Evolutionary conservation across 1,140 invertebrate species (phyloP).

Genomic region (Varroa destructor): DNA sequence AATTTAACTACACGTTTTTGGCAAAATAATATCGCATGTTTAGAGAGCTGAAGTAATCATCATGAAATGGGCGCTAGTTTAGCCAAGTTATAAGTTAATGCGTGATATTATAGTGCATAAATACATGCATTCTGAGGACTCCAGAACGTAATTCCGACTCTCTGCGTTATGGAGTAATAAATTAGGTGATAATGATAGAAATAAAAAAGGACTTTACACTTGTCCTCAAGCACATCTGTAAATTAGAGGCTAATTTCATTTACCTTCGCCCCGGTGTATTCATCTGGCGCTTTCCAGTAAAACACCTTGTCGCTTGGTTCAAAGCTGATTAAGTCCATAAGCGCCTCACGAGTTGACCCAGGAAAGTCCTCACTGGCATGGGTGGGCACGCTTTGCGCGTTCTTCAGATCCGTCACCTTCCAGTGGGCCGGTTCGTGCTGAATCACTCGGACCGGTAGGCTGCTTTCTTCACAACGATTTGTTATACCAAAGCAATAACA

Average conservation of each 20-base stretch:
- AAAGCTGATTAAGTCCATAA: slow-evolving; percentile 35
- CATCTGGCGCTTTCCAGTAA: slow-evolving; percentile 72
- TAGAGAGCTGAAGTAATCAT: no score
- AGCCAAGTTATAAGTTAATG: no score
- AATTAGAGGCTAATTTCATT: neutral
- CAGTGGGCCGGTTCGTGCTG: slow-evolving; percentile 1
- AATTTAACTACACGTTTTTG: slow-evolving; percentile 44
- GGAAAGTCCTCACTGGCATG: slow-evolving; percentile 17
- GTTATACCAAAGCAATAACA: slow-evolving; percentile 87
- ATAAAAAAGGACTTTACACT: no score
- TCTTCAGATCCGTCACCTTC: slow-evolving; percentile 27
- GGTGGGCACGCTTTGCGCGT: neutral
- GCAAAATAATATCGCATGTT: slow-evolving; percentile 13
- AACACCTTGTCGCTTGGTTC: slow-evolving; percentile 43
- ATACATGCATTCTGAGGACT: no score
- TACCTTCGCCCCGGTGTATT: slow-evolving; percentile 46
- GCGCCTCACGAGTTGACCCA: slow-evolving; percentile 31
- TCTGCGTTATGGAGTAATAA: no score
- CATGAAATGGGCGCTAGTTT: no score
- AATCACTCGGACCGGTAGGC: slow-evolving; percentile 45
- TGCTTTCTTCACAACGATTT: slow-evolving; percentile 50
- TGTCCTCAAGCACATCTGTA: no score
- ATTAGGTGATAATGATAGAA: no score
- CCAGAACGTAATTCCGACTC: no score
- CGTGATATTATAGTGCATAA: no score